These are phyloP conservation scores for Ophraella communa DNA, from an alignment of 2,888 invertebrate genomes.

Conservation along the genomic window DNA sequence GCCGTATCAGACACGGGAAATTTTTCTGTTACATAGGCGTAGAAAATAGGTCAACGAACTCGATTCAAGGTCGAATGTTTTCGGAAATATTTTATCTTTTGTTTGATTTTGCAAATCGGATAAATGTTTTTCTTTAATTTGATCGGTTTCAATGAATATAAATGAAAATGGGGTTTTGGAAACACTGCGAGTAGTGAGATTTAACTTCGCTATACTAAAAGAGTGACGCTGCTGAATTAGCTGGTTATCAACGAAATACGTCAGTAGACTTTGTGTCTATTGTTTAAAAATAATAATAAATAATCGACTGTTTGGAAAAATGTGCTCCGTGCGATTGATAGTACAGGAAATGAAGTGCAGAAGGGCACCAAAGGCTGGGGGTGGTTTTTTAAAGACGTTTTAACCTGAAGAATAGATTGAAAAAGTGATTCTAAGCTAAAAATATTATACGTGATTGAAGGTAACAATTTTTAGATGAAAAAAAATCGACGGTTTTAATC, in stretches of 20 bases:
- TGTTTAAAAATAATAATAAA: slow-evolving; percentile 2
- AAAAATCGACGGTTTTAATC: no score
- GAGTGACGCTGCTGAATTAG: slow-evolving; percentile 1
- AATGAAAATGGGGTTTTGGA: slow-evolving; percentile 24
- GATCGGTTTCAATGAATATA: no score
- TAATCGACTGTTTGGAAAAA: slow-evolving; percentile 1
- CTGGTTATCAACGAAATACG: slow-evolving; percentile 12
- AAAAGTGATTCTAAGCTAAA: no score
- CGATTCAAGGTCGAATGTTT: slow-evolving; percentile 30
- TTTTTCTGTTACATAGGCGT: slow-evolving; percentile 27
- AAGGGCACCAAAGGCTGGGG: no score
- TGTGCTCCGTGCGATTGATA: background rate
- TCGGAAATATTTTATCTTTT: slow-evolving; percentile 4
- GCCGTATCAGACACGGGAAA: slow-evolving; percentile 33
- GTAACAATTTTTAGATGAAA: no score
- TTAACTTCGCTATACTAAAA: no score
- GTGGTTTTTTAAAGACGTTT: no score
- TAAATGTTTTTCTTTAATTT: slow-evolving; percentile 7
- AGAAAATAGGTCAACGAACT: slow-evolving; percentile 23
- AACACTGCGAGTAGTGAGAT: no score
- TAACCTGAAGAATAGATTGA: no score
- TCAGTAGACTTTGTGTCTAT: slow-evolving; percentile 13
- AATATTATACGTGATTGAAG: no score
- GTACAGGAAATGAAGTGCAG: no score
- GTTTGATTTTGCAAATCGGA: slow-evolving; percentile 10